phyloP scores from a whole-genome alignment of 2,113 vertebrate species.

The Daboia siamensis region DNA sequence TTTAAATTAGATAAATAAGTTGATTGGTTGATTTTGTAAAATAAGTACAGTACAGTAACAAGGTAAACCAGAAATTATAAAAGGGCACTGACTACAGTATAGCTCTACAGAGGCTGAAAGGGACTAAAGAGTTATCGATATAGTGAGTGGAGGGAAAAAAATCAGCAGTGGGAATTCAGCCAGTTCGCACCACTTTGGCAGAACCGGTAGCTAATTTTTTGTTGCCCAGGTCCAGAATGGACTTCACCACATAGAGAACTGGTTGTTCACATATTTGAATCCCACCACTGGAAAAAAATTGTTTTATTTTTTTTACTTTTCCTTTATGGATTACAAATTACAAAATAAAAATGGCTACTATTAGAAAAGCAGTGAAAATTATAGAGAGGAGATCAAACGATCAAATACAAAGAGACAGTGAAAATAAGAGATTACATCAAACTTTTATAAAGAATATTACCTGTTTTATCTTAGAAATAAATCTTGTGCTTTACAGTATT shows the following conservation, averaged over 20 bases:
- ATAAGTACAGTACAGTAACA: not conserved
- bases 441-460: not conserved
- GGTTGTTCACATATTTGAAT: too few species aligned
- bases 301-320: not conserved
- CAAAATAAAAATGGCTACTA: not conserved
- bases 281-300: not conserved
- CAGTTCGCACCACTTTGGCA: too few species aligned
- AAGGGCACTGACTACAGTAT: not conserved
- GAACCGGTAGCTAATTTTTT: too few species aligned
- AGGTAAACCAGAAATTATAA: not conserved
- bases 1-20: not conserved
- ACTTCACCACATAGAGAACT: too few species aligned
- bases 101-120: not conserved
- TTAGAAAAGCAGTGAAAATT: not conserved
- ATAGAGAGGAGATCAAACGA: not conserved
- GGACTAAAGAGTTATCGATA: not conserved
- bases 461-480: not conserved
- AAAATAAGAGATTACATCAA: not conserved
- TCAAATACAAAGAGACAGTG: not conserved
- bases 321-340: not conserved
- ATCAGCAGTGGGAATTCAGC: not conserved
- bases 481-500: not conserved
- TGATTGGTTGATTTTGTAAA: not conserved
- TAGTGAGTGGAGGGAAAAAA: not conserved
- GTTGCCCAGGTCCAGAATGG: too few species aligned